A percentile compares a stretch with the other conserved stretches of the same genome.
Conservation (phyloP, 1,140 invertebrate species). For the Aphaenogaster rudis region DNA sequence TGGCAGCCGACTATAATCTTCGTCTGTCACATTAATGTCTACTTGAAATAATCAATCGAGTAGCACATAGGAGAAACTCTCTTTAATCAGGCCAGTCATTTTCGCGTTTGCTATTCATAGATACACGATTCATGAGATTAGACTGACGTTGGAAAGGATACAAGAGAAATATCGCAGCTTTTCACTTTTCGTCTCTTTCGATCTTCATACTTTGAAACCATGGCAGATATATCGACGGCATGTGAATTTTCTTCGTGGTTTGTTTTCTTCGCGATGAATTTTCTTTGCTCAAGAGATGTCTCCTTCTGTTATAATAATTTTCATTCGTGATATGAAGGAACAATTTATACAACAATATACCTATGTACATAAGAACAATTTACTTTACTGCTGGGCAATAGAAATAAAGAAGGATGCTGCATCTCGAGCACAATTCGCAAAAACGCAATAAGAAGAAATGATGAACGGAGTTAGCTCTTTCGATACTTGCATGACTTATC, state of each 20-base stretch:
- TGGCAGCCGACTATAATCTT: not conserved
- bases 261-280: not conserved
- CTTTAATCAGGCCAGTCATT: constrained; percentile 51
- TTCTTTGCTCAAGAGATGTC: constrained; percentile 41
- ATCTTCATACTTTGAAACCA: constrained; percentile 43
- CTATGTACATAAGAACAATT: not conserved
- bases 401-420: constrained; percentile 35
- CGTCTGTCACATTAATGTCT: not conserved
- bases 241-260: constrained; percentile 7
- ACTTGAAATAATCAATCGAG: constrained; percentile 23
- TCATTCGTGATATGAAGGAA: not conserved
- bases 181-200: not conserved
- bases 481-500: not conserved
- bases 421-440: constrained; percentile 40
- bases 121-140: constrained; percentile 35
- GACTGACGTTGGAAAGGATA: not conserved
- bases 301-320: constrained; percentile 10
- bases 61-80: not conserved
- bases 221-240: constrained; percentile 62
- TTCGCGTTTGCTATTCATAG: not conserved
- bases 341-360: not conserved
- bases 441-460: constrained; percentile 42
- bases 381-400: not conserved
- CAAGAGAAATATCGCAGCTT: not conserved
- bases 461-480: not conserved